Base-by-base conservation (phyloP, 2,888 invertebrate genomes). In the Rhopalosiphum nymphaeae region DNA sequence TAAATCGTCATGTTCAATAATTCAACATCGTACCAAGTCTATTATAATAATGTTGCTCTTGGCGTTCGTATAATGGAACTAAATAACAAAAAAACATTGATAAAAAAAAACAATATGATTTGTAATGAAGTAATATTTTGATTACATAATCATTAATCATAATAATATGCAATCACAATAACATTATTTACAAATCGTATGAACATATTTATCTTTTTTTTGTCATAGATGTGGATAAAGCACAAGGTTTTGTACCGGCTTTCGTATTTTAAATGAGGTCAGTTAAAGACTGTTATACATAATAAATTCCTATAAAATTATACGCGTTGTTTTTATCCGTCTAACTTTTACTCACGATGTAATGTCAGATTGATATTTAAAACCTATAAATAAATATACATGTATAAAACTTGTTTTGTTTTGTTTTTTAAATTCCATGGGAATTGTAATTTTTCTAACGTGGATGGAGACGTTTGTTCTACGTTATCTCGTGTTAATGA, bases 231-330 rank as follows among this genome's bases (percentile, higher is more conserved):
- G 25, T 42, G 46, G 29, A 44, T 90, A 89, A 57, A 89, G n/a
- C 67, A 36, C 90, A 67, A 90, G 90, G 90, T 67, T 36, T 44
- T 46, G 26, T 26, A 57, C 56, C 36, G 53, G 11, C 53, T 78
- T 78, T 91, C 91, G 53, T 49, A 46, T 90, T 90, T 78, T 53
- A 57, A 91, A 56, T 85, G 11, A 85, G 91, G 91, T 91, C 91
- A 67, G 36, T 90, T 49, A 49, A 91, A 91, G 7, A 91, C 26
- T 46, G 13, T 78, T 91, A 78, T 42, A 36, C 25, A 61, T n/a
- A 42, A 87, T 44, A 46, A n/a, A 56, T 25, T 26, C 1, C 13
- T 44, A 57, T 57, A 89, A 42, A 42, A 29, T 9, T 67, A 46
- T 61, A 21, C 10, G 21, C 21, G 78, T 21, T 78, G 36, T 78